Conservation (phyloP, 2,113 vertebrate genomes). For the Suricata suricatta region DNA sequence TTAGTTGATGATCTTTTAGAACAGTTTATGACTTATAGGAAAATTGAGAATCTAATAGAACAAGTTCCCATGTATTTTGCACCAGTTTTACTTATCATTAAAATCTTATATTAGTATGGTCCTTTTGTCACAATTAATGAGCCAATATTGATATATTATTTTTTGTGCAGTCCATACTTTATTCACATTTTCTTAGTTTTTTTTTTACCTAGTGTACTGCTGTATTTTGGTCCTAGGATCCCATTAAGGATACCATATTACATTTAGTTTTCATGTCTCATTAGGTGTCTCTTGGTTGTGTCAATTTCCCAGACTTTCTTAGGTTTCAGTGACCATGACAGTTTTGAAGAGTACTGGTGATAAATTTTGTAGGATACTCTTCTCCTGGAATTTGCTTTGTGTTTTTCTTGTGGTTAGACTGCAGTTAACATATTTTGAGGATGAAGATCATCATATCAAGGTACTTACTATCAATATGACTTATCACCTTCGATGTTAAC, state of each 20-base stretch:
- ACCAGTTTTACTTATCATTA: neutral
- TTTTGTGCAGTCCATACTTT: neutral
- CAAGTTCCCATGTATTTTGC: neutral
- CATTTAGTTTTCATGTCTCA: neutral
- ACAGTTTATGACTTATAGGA: neutral
- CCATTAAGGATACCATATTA: neutral
- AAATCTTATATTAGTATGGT: neutral
- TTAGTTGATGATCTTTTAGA: neutral
- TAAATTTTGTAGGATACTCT: neutral
- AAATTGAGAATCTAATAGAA: neutral
- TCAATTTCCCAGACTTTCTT: neutral
- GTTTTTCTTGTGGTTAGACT: constrained; percentile 1
- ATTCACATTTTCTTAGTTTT: neutral
- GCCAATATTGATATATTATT: neutral
- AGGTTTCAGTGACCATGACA: neutral
- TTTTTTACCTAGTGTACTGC: neutral
- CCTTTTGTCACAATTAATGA: neutral
- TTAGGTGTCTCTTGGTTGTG: neutral
- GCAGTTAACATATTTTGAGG: neutral
- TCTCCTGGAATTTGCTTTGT: neutral
- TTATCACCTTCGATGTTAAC: neutral
- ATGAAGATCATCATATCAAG: neutral
- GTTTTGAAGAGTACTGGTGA: neutral
- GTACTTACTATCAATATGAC: neutral
- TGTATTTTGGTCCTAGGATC: neutral